Conservation (phyloP, 2,797 vertebrate species). For the Anguilla megastoma region DNA sequence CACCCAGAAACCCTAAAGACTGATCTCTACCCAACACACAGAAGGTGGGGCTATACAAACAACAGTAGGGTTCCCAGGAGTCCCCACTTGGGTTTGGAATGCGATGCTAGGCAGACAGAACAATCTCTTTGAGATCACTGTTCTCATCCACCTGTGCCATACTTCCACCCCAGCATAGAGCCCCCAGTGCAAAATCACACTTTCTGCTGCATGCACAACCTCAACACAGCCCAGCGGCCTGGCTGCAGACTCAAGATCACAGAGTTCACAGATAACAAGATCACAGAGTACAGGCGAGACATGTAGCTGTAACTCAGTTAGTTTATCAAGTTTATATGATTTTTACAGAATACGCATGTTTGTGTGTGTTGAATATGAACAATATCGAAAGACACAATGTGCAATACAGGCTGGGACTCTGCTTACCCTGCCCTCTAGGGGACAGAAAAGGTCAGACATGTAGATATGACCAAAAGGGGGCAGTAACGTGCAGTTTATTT, state of each 20-base stretch:
- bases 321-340: neutral
- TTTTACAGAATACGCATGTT: neutral
- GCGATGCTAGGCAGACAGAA: neutral
- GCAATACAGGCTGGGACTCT: neutral
- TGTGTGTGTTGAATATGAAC: neutral
- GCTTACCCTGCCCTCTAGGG: neutral
- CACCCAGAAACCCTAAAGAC: neutral
- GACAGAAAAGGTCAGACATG: neutral
- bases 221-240: neutral
- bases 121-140: neutral
- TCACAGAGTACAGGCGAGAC: neutral
- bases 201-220: neutral
- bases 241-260: neutral
- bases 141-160: neutral
- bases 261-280: neutral
- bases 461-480: neutral
- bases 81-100: neutral
- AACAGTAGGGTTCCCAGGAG: neutral
- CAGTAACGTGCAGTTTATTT: neutral
- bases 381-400: neutral
- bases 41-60: neutral
- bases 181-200: neutral
- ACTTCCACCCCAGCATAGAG: neutral
- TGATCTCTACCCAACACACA: neutral
- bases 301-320: no score